These are phyloP conservation scores for Calliphora vicina DNA, from an alignment of 1,140 invertebrate genomes.

Conservation along the genomic window DNA sequence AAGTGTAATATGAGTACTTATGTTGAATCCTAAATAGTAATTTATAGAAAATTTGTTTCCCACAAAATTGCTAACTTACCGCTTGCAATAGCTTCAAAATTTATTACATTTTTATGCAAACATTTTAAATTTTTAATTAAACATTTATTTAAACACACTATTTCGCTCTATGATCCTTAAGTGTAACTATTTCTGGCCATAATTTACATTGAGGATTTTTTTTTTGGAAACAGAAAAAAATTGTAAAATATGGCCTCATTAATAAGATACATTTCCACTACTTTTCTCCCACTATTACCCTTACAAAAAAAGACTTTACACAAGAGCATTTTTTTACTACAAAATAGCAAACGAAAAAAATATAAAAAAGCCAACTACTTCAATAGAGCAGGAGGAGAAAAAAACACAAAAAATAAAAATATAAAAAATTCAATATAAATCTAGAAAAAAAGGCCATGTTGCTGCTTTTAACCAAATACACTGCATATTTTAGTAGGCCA, in stretches of 20 bases:
- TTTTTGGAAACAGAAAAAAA: background rate
- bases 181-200: background rate
- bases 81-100: too few relatives aligned
- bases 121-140: background rate
- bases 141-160: background rate
- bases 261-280: slow-evolving; percentile 13
- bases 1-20: too few relatives aligned
- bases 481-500: background rate
- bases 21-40: too few relatives aligned
- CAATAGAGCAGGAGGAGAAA: background rate
- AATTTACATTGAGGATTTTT: background rate
- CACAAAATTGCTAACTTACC: too few relatives aligned
- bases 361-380: background rate
- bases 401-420: too few relatives aligned
- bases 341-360: background rate
- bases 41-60: too few relatives aligned
- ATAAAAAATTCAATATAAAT: background rate
- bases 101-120: background rate
- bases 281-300: background rate
- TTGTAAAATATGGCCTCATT: background rate
- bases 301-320: background rate
- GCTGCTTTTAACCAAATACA: background rate
- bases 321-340: background rate
- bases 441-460: background rate
- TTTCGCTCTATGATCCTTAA: background rate